Evolutionary conservation across 2,888 invertebrate species (phyloP), one percentile per base, ranked within the genome.

Genomic region (Encarsia formosa): DNA sequence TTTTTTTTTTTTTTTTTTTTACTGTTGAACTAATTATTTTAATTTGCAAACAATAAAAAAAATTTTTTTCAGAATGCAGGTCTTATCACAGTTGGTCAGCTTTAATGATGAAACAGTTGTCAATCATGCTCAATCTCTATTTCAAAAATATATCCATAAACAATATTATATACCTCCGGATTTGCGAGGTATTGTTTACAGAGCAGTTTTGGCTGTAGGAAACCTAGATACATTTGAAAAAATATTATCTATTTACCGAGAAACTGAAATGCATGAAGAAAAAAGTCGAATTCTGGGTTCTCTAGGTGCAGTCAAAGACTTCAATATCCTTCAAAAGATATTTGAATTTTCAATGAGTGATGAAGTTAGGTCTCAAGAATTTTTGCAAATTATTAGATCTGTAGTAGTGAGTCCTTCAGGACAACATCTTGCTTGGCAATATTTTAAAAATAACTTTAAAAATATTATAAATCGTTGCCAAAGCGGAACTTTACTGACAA

Each of bases 301-400:
- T 6, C 78, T 96, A 50, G 95, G 95, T 32, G 84, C 88, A 39
- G 84, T 89, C 52, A 81, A 79, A 58, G 85, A 92, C 72, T 81
- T 83, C n/a, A 77, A 76, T 26, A 76, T 93, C 54, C 78, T 94
- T 53, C 78, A 80, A 45, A 83, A 84, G 65, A 91, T 91, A 42
- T 80, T 91, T 23, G 79, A 88, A 53, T 91, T 91, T 73, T 84
- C 90, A 11, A 82, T 89, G 75, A 87, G 91, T 88, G 87, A 88
- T 54, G 90, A 95, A 74, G 95, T 96, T 2, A 81, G 94, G 42
- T 83, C 90, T 1, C 94, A 95, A 74, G 95, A 96, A 72, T 87
- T 91, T 0, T 86, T 92, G 35, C 91, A 89, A 72, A 91, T 92
- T 13, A 86, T 97, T 37, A 86, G 87, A 58, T 89, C 92, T 6